Percentiles rank a stretch among this genome's conserved stretches.
Evolutionary conservation across 2,797 vertebrate genomes (phyloP).

Genomic region (Lophotriccus pileatus): DNA sequence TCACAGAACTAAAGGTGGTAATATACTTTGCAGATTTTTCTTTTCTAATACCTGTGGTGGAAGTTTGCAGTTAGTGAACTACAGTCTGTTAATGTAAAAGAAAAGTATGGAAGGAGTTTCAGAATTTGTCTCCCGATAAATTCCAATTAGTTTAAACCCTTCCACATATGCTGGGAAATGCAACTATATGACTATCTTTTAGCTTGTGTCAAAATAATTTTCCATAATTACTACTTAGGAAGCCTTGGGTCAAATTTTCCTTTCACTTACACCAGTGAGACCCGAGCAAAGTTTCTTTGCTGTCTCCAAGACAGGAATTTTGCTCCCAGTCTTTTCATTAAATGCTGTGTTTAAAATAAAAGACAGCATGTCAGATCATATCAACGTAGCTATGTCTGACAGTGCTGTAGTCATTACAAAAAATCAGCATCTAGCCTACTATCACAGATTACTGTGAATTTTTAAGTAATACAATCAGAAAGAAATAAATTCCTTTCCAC

Average conservation of each 20-base stretch:
- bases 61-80: neutral
- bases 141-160: neutral
- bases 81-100: neutral
- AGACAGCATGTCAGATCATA: slow-evolving; percentile 11
- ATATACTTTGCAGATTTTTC: neutral
- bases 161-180: neutral
- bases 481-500: neutral
- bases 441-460: slow-evolving; percentile 5
- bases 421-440: neutral
- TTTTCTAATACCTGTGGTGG: neutral
- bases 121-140: neutral
- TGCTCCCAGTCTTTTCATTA: slow-evolving; percentile 13
- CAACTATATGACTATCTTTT: neutral
- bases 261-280: slow-evolving; percentile 15
- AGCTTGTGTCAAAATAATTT: slow-evolving; percentile 39
- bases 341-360: slow-evolving; percentile 15
- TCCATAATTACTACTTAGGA: slow-evolving; percentile 20
- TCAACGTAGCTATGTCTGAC: neutral
- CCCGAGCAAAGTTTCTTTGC: slow-evolving; percentile 5
- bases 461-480: neutral
- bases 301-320: slow-evolving; percentile 12
- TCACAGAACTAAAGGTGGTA: neutral
- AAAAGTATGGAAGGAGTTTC: neutral
- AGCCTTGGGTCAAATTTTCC: slow-evolving; percentile 13
- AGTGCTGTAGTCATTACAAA: neutral